A percentile compares a stretch with the other conserved stretches of the same genome.
These are phyloP conservation scores for Heliconius ethilla DNA, from an alignment of 2,888 invertebrate genomes.

Conservation along the genomic window DNA sequence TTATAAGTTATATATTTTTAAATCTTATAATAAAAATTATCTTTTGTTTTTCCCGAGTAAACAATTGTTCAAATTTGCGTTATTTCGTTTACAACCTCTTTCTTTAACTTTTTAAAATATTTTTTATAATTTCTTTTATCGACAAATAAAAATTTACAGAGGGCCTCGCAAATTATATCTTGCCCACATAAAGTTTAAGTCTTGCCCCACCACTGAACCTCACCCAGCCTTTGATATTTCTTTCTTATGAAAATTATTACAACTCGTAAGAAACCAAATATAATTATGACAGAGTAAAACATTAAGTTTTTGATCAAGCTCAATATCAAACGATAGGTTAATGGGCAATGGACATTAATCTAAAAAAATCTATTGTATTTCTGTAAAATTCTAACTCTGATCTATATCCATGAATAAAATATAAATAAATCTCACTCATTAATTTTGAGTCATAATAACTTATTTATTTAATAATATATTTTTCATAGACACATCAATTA, in stretches of 20 bases:
- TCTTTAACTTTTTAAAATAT: no score
- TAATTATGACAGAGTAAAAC: background rate
- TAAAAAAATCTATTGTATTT: background rate
- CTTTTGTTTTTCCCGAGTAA: no score
- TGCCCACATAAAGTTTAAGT: no score
- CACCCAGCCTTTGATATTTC: no score
- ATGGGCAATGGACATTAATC: background rate
- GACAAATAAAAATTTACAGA: no score
- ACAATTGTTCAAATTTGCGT: no score
- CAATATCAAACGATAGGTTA: background rate
- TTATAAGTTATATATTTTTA: no score
- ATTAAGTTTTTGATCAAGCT: background rate
- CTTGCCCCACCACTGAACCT: no score
- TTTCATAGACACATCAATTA: background rate
- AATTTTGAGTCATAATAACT: background rate
- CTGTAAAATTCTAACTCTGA: background rate
- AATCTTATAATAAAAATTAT: no score
- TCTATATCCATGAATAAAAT: background rate
- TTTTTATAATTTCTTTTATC: no score
- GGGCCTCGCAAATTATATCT: no score
- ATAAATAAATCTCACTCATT: background rate
- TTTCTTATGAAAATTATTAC: background rate
- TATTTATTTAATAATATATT: background rate
- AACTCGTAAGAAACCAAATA: background rate
- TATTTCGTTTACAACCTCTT: no score